These are phyloP conservation scores for Macrobrachium rosenbergii DNA, from an alignment of 1,140 invertebrate genomes.

Conservation along the genomic window DNA sequence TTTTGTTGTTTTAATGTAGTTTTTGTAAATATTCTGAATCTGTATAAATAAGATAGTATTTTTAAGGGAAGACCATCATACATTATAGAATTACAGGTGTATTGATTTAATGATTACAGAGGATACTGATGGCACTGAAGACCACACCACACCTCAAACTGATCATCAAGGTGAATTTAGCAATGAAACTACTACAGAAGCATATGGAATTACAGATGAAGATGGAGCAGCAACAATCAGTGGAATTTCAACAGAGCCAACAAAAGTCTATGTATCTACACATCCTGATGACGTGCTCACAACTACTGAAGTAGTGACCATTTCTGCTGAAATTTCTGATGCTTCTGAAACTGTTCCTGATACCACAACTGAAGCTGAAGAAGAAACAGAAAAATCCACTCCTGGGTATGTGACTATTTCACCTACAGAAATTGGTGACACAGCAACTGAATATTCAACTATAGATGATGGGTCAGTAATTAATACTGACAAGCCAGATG, in stretches of 20 bases:
- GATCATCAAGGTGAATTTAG: too few species aligned
- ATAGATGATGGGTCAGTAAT: background rate
- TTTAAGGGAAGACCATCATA: too few species aligned
- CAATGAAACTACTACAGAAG: too few species aligned
- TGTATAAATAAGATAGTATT: background rate
- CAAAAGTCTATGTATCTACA: background rate
- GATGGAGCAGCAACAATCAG: too few species aligned
- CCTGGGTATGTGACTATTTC: background rate
- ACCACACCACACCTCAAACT: too few species aligned
- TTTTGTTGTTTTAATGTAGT: background rate
- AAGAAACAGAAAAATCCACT: background rate
- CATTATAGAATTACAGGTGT: too few species aligned
- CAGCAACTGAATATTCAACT: background rate
- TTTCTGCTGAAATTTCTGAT: slow-evolving; percentile 4
- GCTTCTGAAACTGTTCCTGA: background rate
- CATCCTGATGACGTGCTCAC: slow-evolving; percentile 1
- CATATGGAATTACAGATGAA: too few species aligned
- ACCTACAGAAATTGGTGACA: slow-evolving; percentile 6
- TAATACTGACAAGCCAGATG: background rate
- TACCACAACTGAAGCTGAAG: slow-evolving; percentile 9
- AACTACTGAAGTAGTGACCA: background rate
- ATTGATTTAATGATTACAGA: too few species aligned
- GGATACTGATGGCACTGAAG: too few species aligned
- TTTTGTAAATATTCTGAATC: background rate
- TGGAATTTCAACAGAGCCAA: too few species aligned